Evolutionary conservation across 2,113 vertebrate genomes (phyloP).

Genomic region (Macaca mulatta): DNA sequence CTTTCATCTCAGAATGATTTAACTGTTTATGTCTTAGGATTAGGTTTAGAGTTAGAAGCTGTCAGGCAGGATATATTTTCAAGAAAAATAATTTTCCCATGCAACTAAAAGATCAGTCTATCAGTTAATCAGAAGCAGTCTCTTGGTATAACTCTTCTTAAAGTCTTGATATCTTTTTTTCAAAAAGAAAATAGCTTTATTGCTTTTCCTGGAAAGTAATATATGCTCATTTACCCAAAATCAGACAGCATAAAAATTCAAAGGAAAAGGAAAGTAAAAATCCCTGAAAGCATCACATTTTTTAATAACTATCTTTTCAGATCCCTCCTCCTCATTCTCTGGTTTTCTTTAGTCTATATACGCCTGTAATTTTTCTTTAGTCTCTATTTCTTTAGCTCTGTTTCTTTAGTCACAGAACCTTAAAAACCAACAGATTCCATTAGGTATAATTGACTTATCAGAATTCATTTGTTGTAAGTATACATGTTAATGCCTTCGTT

Average conservation of each 20-base stretch:
- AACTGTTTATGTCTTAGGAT: background rate
- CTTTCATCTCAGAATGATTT: background rate
- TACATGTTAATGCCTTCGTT: background rate
- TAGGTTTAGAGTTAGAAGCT: background rate
- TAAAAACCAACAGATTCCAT: background rate
- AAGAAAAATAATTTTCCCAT: background rate
- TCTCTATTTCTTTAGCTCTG: too few relatives aligned
- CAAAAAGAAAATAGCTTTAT: conserved; percentile 5
- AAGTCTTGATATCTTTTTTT: background rate
- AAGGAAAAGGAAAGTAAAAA: background rate
- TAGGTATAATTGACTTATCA: background rate
- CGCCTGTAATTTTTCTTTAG: too few relatives aligned
- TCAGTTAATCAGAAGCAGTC: background rate
- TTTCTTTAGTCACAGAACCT: background rate
- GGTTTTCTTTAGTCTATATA: too few relatives aligned
- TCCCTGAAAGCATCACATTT: background rate
- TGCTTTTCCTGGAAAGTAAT: background rate
- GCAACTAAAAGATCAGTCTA: background rate
- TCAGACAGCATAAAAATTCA: background rate
- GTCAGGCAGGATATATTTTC: background rate
- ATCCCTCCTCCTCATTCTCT: background rate
- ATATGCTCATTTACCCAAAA: background rate
- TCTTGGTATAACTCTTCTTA: background rate
- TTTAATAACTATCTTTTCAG: background rate
- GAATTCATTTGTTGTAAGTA: background rate